Percentiles rank a stretch among this genome's conserved stretches.
Evolutionary conservation across 2,113 vertebrate species (phyloP).

Genomic region (Onychostruthus taczanowskii): DNA sequence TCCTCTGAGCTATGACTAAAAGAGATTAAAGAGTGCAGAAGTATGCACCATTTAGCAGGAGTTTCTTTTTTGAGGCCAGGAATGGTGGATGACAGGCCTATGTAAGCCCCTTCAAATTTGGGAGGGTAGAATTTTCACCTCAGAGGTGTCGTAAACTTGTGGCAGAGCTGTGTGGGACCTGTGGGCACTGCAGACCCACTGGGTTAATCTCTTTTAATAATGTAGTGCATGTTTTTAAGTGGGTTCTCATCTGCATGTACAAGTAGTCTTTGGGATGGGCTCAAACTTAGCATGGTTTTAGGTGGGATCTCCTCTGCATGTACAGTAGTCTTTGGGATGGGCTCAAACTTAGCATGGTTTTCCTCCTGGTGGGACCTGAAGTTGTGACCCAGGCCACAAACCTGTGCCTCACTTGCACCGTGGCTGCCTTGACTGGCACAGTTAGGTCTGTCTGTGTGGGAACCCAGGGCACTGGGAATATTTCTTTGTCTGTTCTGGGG

Average conservation of each 20-base stretch:
- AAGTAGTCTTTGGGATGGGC: neutral
- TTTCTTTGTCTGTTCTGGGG: too few species aligned
- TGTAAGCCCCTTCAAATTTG: neutral
- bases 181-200: neutral
- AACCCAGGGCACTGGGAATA: too few species aligned
- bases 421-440: neutral
- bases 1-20: neutral
- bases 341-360: neutral
- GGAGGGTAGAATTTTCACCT: neutral
- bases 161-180: neutral
- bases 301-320: neutral
- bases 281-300: neutral
- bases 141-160: neutral
- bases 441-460: neutral
- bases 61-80: neutral
- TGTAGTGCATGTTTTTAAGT: neutral
- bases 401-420: accelerated
- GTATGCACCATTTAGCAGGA: neutral
- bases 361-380: neutral
- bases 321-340: neutral
- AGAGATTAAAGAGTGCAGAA: neutral
- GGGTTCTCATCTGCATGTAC: neutral
- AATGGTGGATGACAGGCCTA: neutral
- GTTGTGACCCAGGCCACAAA: accelerated
- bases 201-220: neutral